Evolutionary conservation across 2,888 invertebrate genomes (phyloP).

Genomic region (Ormyrus pomaceus): DNA sequence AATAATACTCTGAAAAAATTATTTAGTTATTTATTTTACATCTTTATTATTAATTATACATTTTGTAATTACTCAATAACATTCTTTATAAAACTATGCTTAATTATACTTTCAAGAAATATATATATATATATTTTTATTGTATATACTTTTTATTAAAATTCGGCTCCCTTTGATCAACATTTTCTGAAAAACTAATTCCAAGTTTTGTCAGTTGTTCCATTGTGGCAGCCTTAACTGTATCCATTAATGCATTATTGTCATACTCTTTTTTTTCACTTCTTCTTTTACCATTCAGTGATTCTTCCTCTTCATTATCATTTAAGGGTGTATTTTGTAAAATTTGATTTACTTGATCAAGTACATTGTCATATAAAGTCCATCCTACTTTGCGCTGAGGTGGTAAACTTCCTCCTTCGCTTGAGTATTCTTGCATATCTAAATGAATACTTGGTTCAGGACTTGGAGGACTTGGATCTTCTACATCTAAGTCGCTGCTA

Average conservation of each 20-base stretch:
- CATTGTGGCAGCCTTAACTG: constrained; percentile 70
- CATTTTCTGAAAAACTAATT: constrained; percentile 68
- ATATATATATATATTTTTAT: not conserved
- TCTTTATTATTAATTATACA: not conserved
- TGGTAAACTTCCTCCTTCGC: constrained; percentile 76
- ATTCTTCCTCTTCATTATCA: constrained; percentile 31
- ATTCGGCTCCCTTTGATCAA: constrained; percentile 63
- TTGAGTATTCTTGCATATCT: constrained; percentile 76
- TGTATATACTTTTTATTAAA: constrained; percentile 61
- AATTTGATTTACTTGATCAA: constrained; percentile 79
- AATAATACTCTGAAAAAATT: constrained; percentile 61
- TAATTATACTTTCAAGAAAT: not conserved
- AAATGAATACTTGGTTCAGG: constrained; percentile 77
- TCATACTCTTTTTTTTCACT: constrained; percentile 56
- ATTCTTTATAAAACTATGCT: not conserved
- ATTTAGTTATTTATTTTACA: not conserved
- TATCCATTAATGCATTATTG: constrained; percentile 61
- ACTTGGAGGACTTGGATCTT: constrained; percentile 73
- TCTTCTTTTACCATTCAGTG: constrained; percentile 26
- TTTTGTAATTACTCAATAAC: not conserved
- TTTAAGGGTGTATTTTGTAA: constrained; percentile 75
- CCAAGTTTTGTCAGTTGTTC: constrained; percentile 71
- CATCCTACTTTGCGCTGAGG: constrained; percentile 79
- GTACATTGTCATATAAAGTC: constrained; percentile 85
- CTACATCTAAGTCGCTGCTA: constrained; percentile 64